Base-by-base conservation (phyloP, 2,888 invertebrate genomes). In the Romanomermis culicivorax region DNA sequence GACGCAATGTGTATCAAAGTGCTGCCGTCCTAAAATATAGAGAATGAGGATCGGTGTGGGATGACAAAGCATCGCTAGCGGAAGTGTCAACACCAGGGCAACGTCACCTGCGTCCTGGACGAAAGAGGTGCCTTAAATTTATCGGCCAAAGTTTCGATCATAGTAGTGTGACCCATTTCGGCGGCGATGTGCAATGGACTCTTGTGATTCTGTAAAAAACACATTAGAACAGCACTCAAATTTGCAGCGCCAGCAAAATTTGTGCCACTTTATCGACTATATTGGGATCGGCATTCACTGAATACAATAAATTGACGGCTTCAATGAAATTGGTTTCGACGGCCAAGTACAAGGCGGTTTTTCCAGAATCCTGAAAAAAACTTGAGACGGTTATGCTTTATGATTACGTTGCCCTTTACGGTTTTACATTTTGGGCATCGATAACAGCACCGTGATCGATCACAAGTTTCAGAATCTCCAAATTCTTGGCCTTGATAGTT, bases 1-100 rank as follows among this genome's bases (percentile, higher is more conserved):
- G 95, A 89, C 0, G 97, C 95, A 59, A 97, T 89, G 70, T 97
- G 97, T 85, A 97, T 89, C 59, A 97, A 75, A 0, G 97, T 97
- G 65, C 87, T 89, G 55, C 97, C 97, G 70, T 97, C 95, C 71
- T 65, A 23, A n/a, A n/a, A n/a, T n/a, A n/a, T n/a, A n/a, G n/a
- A n/a, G n/a, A n/a, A n/a, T n/a, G n/a, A n/a, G n/a, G n/a, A n/a
- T n/a, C n/a, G n/a, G n/a, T n/a, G n/a, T n/a, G n/a, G n/a, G n/a
- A n/a, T n/a, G n/a, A n/a, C n/a, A n/a, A n/a, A n/a, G n/a, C n/a
- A n/a, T n/a, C n/a, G n/a, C n/a, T n/a, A n/a, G n/a, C n/a, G n/a
- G n/a, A n/a, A n/a, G n/a, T n/a, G n/a, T n/a, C n/a, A n/a, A n/a
- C n/a, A n/a, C n/a, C n/a, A n/a, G n/a, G n/a, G n/a, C n/a, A n/a